Percentiles rank a stretch among this genome's conserved stretches.
Conservation (phyloP, 1,140 invertebrate genomes). For the Megalopta genalis region DNA sequence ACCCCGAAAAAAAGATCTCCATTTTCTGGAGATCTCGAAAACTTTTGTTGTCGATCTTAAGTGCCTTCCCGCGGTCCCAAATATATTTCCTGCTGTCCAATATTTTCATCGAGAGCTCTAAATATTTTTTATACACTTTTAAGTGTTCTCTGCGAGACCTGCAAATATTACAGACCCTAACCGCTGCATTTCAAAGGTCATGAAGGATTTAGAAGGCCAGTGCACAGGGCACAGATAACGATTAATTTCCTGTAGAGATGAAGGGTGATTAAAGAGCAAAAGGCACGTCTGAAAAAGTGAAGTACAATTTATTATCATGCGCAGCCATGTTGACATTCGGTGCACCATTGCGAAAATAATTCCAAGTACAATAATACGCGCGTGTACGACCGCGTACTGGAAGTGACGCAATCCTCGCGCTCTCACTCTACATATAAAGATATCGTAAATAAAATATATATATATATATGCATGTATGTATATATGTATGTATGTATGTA, state of each 20-base stretch:
- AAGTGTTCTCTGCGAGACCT: too few species aligned
- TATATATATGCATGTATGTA: constrained; percentile 25
- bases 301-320: constrained; percentile 49
- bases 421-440: constrained; percentile 46
- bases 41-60: too few species aligned
- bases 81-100: too few species aligned
- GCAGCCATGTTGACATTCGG: constrained; percentile 36
- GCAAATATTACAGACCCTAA: too few species aligned
- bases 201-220: not conserved
- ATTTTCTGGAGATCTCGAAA: too few species aligned
- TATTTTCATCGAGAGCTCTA: too few species aligned
- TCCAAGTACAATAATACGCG: not conserved
- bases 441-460: constrained; percentile 56
- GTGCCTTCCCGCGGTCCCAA: too few species aligned
- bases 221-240: too few species aligned
- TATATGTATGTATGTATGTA: constrained; percentile 18
- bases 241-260: not conserved
- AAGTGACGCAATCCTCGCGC: not conserved
- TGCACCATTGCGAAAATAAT: constrained; percentile 33
- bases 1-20: too few species aligned
- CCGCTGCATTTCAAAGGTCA: too few species aligned
- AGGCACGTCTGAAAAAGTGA: constrained; percentile 32
- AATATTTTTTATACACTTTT: too few species aligned
- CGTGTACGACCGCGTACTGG: not conserved
- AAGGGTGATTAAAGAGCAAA: not conserved